A percentile compares a stretch with the other conserved stretches of the same genome.
phyloP scores from a whole-genome alignment of 2,113 vertebrate genomes.

The Sisor rabdophorus region DNA sequence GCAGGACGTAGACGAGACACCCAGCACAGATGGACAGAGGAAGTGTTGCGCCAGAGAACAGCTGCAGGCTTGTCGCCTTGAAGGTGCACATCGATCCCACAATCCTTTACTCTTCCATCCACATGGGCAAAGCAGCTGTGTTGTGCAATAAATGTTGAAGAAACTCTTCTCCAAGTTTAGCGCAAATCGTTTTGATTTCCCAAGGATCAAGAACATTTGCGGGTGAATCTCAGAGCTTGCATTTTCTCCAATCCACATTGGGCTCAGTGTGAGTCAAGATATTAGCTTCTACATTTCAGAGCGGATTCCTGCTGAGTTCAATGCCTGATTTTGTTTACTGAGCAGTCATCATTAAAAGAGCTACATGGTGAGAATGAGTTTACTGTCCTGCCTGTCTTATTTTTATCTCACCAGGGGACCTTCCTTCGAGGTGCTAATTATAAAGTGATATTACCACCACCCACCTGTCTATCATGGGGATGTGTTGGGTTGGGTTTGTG shows the following conservation, averaged over 20 bases:
- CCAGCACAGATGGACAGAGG: conserved; percentile 38
- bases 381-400: conserved; percentile 48
- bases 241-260: background rate
- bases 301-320: conserved; percentile 30
- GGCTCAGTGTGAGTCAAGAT: background rate
- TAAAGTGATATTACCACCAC: conserved; percentile 56
- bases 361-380: conserved; percentile 51
- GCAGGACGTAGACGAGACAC: conserved; percentile 36
- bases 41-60: conserved; percentile 38
- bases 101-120: background rate
- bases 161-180: background rate
- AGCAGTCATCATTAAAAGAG: conserved; percentile 43
- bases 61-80: conserved; percentile 39
- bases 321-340: conserved; percentile 50
- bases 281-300: conserved; percentile 35
- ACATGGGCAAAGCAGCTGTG: conserved; percentile 24
- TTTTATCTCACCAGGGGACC: conserved; percentile 54
- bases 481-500: background rate
- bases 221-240: too few species aligned
- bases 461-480: conserved; percentile 53
- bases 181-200: background rate
- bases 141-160: background rate
- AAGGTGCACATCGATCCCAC: background rate
- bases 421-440: conserved; percentile 63
- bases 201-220: background rate